A percentile compares a stretch with the other conserved stretches of the same genome.
Conservation (phyloP, 2,888 invertebrate genomes). For the Gari tellinella region DNA sequence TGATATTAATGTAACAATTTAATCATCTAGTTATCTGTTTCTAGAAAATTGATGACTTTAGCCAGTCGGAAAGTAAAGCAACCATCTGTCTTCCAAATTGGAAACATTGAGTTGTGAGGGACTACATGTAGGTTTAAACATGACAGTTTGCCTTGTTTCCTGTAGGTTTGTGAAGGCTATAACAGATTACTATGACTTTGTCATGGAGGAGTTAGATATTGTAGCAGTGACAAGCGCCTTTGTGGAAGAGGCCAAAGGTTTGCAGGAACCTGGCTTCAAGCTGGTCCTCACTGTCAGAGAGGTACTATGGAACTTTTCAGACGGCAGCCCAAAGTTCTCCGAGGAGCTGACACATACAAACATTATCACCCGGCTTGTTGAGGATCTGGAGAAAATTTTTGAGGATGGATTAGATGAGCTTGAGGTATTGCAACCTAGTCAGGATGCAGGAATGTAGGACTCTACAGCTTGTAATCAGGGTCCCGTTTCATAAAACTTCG, state of each 20-base stretch:
- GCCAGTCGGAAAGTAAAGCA: too few species aligned
- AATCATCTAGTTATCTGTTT: too few species aligned
- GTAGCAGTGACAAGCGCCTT: slow-evolving; percentile 39
- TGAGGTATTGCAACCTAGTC: slow-evolving; percentile 17
- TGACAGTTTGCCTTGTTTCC: neutral
- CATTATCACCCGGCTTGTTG: slow-evolving; percentile 30
- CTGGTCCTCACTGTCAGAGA: slow-evolving; percentile 49
- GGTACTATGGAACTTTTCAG: slow-evolving; percentile 68
- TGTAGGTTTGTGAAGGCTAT: slow-evolving; percentile 36
- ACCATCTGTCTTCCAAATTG: neutral
- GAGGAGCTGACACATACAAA: slow-evolving; percentile 52
- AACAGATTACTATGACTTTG: slow-evolving; percentile 40
- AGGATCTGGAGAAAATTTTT: slow-evolving; percentile 32
- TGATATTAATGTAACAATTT: too few species aligned
- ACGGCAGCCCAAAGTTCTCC: slow-evolving; percentile 59
- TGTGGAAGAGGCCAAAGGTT: slow-evolving; percentile 29
- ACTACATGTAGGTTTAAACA: neutral
- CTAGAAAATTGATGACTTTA: too few species aligned
- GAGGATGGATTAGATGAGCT: slow-evolving; percentile 37
- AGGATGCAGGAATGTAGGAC: too few species aligned
- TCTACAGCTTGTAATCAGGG: too few species aligned
- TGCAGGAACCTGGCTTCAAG: slow-evolving; percentile 15
- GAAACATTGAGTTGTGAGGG: too few species aligned
- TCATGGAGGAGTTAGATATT: slow-evolving; percentile 40
- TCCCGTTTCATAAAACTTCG: too few species aligned